Evolutionary conservation across 2,113 vertebrate genomes (phyloP).

Genomic region (Eubucco bourcierii): DNA sequence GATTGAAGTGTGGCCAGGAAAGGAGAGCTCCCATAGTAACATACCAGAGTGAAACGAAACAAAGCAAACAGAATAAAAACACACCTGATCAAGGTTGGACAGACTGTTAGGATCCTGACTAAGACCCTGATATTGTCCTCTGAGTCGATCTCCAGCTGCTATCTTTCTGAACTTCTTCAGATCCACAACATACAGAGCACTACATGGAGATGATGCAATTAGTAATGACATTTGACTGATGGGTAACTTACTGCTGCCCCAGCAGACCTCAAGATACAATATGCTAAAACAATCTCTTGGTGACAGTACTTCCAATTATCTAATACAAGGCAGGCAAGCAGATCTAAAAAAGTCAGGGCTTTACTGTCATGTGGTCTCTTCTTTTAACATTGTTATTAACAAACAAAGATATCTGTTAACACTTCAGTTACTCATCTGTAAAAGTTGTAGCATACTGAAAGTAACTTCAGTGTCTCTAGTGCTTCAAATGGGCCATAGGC

Average conservation of each 20-base stretch:
- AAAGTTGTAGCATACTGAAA: background rate
- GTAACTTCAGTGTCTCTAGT: background rate
- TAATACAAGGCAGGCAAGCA: background rate
- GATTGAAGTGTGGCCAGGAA: background rate
- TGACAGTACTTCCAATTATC: background rate
- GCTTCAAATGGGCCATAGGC: background rate
- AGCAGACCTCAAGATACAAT: background rate
- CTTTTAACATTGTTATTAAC: conserved; percentile 6
- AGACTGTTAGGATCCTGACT: conserved; percentile 98
- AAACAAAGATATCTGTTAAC: background rate
- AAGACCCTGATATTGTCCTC: conserved; percentile 96
- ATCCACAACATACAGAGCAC: conserved; percentile 96
- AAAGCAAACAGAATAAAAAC: background rate
- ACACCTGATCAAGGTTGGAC: conserved; percentile 97
- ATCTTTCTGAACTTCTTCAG: conserved; percentile 98
- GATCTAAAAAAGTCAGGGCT: background rate
- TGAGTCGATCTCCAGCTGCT: conserved; percentile 93
- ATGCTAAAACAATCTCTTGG: background rate
- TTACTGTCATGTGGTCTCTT: background rate
- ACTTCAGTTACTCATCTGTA: background rate
- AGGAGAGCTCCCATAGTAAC: background rate
- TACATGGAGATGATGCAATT: conserved; percentile 56
- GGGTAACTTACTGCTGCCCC: background rate
- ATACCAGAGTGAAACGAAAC: background rate
- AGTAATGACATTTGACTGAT: background rate